phyloP scores from a whole-genome alignment of 1,140 invertebrate species.

The Drosophila carrolli region DNA sequence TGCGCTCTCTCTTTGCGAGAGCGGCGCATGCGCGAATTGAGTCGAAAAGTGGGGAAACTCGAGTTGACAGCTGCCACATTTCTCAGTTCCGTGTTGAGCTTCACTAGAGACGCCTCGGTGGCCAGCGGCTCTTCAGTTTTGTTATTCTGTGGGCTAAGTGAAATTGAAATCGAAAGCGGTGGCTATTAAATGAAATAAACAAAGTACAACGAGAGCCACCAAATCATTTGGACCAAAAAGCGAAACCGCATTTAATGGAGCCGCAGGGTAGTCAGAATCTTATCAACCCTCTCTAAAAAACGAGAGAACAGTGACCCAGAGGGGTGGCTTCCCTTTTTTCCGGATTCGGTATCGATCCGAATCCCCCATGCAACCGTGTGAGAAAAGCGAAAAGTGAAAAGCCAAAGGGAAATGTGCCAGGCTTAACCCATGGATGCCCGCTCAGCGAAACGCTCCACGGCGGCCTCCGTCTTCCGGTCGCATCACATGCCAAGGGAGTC shows the following conservation, averaged over 20 bases:
- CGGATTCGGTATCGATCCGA: constrained; percentile 59
- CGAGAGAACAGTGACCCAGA: constrained; percentile 14
- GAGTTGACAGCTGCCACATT: constrained; percentile 44
- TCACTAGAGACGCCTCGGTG: constrained; percentile 53
- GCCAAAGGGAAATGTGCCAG: constrained; percentile 27
- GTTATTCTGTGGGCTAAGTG: constrained; percentile 20
- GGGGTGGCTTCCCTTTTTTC: constrained; percentile 47
- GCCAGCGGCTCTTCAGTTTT: constrained; percentile 18
- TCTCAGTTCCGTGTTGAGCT: constrained; percentile 59
- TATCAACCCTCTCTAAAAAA: constrained; percentile 28
- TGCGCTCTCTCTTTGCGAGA: constrained; percentile 6
- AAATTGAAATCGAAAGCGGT: constrained; percentile 35
- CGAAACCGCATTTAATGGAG: neutral
- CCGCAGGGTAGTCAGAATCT: neutral
- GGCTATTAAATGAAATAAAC: constrained; percentile 19
- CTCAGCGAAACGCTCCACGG: constrained; percentile 65
- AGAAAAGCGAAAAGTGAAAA: constrained; percentile 38
- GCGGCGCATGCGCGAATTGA: constrained; percentile 31
- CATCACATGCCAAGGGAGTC: constrained; percentile 64
- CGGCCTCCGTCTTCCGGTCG: constrained; percentile 65
- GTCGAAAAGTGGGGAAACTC: constrained; percentile 8
- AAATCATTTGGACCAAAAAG: neutral
- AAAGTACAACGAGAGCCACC: neutral
- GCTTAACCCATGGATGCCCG: constrained; percentile 51
- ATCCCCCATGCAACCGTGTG: constrained; percentile 72